A percentile compares a stretch with the other conserved stretches of the same genome.
Conservation (phyloP, 2,113 vertebrate species). For the Antennarius striatus region DNA sequence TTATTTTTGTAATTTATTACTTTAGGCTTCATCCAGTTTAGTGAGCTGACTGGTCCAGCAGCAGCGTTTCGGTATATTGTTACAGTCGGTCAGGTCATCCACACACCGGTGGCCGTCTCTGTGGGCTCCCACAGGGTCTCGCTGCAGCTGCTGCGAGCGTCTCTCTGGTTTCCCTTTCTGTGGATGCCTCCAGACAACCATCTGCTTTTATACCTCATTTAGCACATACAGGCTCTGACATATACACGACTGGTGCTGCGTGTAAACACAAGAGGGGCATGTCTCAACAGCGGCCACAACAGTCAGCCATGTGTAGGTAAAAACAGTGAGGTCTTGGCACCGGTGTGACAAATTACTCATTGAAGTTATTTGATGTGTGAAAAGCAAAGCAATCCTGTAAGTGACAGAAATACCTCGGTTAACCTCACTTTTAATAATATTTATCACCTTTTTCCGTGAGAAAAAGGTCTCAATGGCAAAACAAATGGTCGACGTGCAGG, state of each 20-base stretch:
- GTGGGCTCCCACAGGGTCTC: conserved; percentile 49
- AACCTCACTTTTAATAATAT: too few relatives aligned
- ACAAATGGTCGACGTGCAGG: too few relatives aligned
- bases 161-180: conserved; percentile 31
- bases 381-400: too few relatives aligned
- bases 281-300: conserved; percentile 16
- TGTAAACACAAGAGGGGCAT: conserved; percentile 43
- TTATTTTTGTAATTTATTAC: background rate
- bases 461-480: too few relatives aligned
- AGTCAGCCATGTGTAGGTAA: background rate
- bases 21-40: background rate
- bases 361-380: too few relatives aligned
- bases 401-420: too few relatives aligned
- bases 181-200: conserved; percentile 48
- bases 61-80: background rate
- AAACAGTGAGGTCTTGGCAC: background rate
- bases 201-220: conserved; percentile 57
- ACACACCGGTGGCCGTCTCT: conserved; percentile 26
- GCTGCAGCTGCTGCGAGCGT: conserved; percentile 51
- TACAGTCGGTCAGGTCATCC: conserved; percentile 6
- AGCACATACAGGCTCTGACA: conserved; percentile 26
- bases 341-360: too few relatives aligned
- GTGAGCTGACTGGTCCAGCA: background rate
- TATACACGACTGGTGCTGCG: conserved; percentile 16
- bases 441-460: too few relatives aligned